Conservation (phyloP, 2,888 invertebrate genomes). For the Stenurella melanura region DNA sequence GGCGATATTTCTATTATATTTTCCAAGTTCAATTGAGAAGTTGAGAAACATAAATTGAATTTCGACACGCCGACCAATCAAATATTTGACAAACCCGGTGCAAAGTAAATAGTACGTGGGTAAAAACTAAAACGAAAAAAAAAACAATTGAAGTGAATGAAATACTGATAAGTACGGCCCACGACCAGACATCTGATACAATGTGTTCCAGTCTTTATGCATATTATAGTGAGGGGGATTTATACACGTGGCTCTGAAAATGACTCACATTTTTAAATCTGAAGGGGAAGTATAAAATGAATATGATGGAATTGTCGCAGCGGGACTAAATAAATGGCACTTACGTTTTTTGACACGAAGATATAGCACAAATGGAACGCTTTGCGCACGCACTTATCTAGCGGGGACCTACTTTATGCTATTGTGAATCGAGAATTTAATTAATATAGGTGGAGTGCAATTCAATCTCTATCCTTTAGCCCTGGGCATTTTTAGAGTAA, state of each 20-base stretch:
- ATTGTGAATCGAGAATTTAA: too few relatives aligned
- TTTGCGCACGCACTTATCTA: not conserved
- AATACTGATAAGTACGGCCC: slow-evolving; percentile 11
- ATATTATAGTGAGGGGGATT: slow-evolving; percentile 37
- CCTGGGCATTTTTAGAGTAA: too few relatives aligned
- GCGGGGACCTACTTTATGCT: too few relatives aligned
- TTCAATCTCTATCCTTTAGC: too few relatives aligned
- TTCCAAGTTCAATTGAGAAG: too few relatives aligned
- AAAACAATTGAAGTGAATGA: not conserved
- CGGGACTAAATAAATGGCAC: slow-evolving; percentile 11
- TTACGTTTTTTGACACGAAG: not conserved
- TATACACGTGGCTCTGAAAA: slow-evolving; percentile 49
- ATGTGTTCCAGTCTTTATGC: slow-evolving; percentile 21
- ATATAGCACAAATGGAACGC: not conserved
- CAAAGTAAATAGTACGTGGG: not conserved
- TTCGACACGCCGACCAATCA: not conserved
- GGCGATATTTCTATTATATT: too few relatives aligned
- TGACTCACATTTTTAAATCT: slow-evolving; percentile 53
- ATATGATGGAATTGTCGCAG: slow-evolving; percentile 5
- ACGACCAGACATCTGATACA: slow-evolving; percentile 29
- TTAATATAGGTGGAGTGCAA: too few relatives aligned
- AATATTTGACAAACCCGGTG: not conserved
- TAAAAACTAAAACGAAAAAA: not conserved
- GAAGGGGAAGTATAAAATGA: slow-evolving; percentile 48
- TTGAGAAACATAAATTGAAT: not conserved